Evolutionary conservation across 2,888 invertebrate species (phyloP).

Genomic region (Athrips mouffetella): DNA sequence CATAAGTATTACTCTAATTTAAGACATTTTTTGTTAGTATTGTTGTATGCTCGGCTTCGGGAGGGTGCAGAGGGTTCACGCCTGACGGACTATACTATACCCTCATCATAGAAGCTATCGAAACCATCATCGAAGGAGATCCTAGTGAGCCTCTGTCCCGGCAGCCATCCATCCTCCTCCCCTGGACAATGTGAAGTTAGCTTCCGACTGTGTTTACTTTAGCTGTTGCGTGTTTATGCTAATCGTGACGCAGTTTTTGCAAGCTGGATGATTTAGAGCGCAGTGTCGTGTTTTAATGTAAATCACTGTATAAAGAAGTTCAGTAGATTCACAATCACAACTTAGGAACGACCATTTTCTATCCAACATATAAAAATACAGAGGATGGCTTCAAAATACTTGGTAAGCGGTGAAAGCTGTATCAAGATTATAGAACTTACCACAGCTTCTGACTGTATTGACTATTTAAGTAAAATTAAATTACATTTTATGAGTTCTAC

Average conservation of each 20-base stretch:
- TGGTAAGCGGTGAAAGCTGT: not conserved
- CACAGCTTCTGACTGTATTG: constrained; percentile 44
- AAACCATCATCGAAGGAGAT: constrained; percentile 75
- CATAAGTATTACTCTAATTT: constrained; percentile 2
- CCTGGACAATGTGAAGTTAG: constrained; percentile 68
- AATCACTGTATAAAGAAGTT: constrained; percentile 7
- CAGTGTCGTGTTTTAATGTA: constrained; percentile 33
- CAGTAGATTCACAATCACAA: not conserved
- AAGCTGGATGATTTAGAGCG: constrained; percentile 39
- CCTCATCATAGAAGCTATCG: constrained; percentile 71
- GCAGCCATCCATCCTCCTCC: constrained; percentile 73
- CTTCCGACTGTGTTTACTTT: constrained; percentile 48
- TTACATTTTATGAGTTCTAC: no score
- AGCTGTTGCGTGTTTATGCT: constrained; percentile 35
- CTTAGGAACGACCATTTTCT: not conserved
- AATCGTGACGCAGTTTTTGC: constrained; percentile 36
- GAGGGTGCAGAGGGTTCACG: constrained; percentile 61
- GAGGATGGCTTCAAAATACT: not conserved
- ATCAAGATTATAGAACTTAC: constrained; percentile 36
- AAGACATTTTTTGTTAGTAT: constrained; percentile 38
- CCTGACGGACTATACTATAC: constrained; percentile 64
- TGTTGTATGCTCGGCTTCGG: constrained; percentile 47
- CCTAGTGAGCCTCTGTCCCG: constrained; percentile 74
- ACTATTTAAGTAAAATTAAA: constrained; percentile 18
- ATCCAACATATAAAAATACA: no score